Evolutionary conservation across 2,888 invertebrate genomes (phyloP), one percentile per base, ranked within the genome.

Genomic region (Calameuta pallipes): DNA sequence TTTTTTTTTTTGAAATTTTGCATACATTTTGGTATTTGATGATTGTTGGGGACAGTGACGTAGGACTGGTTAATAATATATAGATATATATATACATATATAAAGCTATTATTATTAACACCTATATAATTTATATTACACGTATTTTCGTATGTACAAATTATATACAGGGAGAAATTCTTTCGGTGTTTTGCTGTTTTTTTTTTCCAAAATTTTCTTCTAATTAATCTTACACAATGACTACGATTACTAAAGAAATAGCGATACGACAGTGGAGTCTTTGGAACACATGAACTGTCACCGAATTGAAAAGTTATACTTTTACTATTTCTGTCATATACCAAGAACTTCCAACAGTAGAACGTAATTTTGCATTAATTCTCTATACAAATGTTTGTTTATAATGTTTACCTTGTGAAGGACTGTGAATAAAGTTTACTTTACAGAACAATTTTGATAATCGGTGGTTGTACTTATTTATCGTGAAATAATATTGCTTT

Each of bases 111-210:
- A 36, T 71, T 70, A 56, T 41, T 69, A 71, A 76, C 33, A 23
- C 33, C 31, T 71, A 71, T 84, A 84, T 80, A 80, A 83, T 87
- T 85, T 84, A 85, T 83, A 87, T 83, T 83, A 84, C 80, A 81
- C 82, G 79, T 56, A 81, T 80, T 9, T 74, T 85, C 76, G 71
- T 87, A 87, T 88, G 84, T 88, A 88, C 87, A 88, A 85, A 84
- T 84, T 87, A 87, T 87, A 85, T 87, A 89, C 87, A 87, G 81
- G 83, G 81, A 84, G 80, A 85, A 85, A 83, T 23, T 56, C 56
- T 56, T 56, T 23, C 56, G 56, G 56, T 56, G 56, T 23, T 23
- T 56, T 56, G 23, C 23, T 56, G 23, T 23, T 12, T 33, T 33
- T 33, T 56, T 23, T 56, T 56, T 56, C 56, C 56, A 23, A 23